Conservation (phyloP, 2,888 invertebrate species). For the Corbicula japonica region DNA sequence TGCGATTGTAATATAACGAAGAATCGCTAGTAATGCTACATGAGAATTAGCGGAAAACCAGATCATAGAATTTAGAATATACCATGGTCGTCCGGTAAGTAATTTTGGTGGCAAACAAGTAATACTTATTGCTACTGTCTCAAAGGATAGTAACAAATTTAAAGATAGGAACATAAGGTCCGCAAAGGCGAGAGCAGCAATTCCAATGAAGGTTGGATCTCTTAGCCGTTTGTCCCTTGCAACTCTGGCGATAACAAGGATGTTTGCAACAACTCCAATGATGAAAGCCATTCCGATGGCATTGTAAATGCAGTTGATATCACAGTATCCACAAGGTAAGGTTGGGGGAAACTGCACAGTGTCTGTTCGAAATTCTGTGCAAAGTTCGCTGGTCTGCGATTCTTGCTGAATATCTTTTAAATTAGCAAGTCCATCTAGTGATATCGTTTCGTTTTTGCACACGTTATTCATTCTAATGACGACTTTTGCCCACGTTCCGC, state of each 20-base stretch:
- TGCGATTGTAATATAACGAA: slow-evolving; percentile 50
- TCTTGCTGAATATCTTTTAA: no score
- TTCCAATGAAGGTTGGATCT: slow-evolving; percentile 52
- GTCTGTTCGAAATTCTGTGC: no score
- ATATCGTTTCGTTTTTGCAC: no score
- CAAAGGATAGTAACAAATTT: slow-evolving; percentile 30
- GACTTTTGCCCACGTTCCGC: no score
- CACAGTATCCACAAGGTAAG: slow-evolving; percentile 47
- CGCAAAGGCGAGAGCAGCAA: slow-evolving; percentile 47
- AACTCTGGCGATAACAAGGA: slow-evolving; percentile 42
- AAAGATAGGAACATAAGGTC: slow-evolving; percentile 44
- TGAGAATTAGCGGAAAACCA: slow-evolving; percentile 63
- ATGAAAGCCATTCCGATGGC: slow-evolving; percentile 37
- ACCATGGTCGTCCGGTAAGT: slow-evolving; percentile 32
- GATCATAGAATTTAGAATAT: slow-evolving; percentile 37
- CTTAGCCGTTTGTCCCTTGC: slow-evolving; percentile 32
- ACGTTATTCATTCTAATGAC: no score
- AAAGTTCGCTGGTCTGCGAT: no score
- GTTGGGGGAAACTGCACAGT: no score
- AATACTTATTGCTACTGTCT: slow-evolving; percentile 28
- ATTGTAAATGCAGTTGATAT: slow-evolving; percentile 34
- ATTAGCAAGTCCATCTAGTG: no score
- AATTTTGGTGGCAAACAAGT: slow-evolving; percentile 18
- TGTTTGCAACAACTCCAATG: slow-evolving; percentile 44
- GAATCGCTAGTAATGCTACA: slow-evolving; percentile 55